Evolutionary conservation across 1,140 invertebrate genomes (phyloP).

Genomic region (Heliconius hewitsoni): DNA sequence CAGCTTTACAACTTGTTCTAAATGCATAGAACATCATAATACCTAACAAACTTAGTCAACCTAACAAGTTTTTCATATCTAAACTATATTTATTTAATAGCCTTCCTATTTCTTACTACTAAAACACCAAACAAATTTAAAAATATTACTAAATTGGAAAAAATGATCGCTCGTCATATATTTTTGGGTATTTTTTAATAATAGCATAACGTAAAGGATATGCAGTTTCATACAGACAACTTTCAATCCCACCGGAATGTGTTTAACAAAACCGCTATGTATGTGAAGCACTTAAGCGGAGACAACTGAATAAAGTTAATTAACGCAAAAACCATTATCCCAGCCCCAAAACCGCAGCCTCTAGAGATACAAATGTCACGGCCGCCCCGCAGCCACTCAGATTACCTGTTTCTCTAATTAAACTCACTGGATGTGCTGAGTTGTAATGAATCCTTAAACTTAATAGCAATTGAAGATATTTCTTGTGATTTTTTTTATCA

Average conservation of each 20-base stretch:
- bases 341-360: constrained; percentile 34
- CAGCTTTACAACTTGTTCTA: no score
- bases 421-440: constrained; percentile 21
- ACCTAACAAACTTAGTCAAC: no score
- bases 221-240: not conserved
- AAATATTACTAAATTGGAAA: not conserved
- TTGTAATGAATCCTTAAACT: constrained; percentile 23
- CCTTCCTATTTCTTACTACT: not conserved
- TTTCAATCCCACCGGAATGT: not conserved
- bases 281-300: constrained; percentile 13
- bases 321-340: constrained; percentile 35
- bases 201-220: not conserved
- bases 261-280: not conserved
- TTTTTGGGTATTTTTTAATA: not conserved
- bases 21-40: no score
- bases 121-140: not conserved
- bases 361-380: constrained; percentile 47
- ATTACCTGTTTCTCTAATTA: constrained; percentile 33
- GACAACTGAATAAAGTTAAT: constrained; percentile 35
- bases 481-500: not conserved
- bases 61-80: no score
- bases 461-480: not conserved
- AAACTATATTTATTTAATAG: not conserved
- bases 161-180: not conserved
- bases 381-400: constrained; percentile 16